These are phyloP conservation scores for Ecliptopera silaceata DNA, from an alignment of 2,888 invertebrate genomes.

Conservation along the genomic window DNA sequence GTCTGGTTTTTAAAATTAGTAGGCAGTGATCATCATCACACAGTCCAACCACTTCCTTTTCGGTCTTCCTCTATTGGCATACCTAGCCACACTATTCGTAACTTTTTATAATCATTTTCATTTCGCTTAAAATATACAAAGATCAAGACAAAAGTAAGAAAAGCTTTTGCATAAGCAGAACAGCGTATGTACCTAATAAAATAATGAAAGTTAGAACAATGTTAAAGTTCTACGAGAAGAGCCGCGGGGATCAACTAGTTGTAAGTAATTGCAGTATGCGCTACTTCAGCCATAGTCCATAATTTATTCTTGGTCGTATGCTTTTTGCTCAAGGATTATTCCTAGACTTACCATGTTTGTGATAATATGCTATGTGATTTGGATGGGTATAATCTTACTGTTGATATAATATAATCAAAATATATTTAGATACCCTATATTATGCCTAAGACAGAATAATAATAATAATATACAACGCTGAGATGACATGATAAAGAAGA, in stretches of 20 bases:
- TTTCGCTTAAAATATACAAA: too few species aligned
- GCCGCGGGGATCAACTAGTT: constrained; percentile 20
- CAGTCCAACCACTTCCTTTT: too few species aligned
- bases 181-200: neutral
- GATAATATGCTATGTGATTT: neutral
- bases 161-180: neutral
- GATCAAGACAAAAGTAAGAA: too few species aligned
- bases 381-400: neutral
- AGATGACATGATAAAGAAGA: too few species aligned
- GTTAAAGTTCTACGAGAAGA: neutral
- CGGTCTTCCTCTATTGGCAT: too few species aligned
- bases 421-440: neutral
- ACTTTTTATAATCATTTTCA: too few species aligned
- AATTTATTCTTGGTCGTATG: constrained; percentile 42
- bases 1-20: neutral
- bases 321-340: constrained; percentile 40
- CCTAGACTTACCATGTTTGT: constrained; percentile 11
- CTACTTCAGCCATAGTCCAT: constrained; percentile 44
- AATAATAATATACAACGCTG: too few species aligned
- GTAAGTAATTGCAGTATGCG: constrained; percentile 48
- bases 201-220: too few species aligned
- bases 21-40: too few species aligned
- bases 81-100: too few species aligned
- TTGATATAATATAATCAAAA: neutral
- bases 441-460: too few species aligned